Base-by-base conservation (phyloP, 2,113 vertebrate genomes). In the Ellobius talpinus region DNA sequence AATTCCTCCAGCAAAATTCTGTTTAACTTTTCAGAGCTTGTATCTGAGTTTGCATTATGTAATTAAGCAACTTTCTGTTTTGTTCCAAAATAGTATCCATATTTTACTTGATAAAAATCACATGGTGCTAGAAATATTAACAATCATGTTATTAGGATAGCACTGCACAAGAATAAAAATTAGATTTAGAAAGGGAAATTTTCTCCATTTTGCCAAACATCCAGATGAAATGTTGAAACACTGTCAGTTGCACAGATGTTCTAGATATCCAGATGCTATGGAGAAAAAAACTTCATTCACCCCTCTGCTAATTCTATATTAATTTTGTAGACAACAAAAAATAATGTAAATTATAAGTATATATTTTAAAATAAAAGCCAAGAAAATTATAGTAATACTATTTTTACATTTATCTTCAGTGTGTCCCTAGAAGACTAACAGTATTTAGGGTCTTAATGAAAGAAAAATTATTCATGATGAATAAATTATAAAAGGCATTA, bases 181-280 rank as follows among this genome's bases (percentile, higher is more conserved):
- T 82, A 94, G 73, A 84, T 93, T 96, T 92, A 94, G 72, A 96
- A 94, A 92, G 33, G n/a, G 55, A 97, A 87, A 87, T 85, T 95
- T 95, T 89, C 63, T 94, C 45, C 17, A 0, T 90, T 31, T 97
- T 87, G n/a, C 63, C 82, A 96, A 95, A 94, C n/a, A 97, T 92
- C 24, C 72, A 95, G 77, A 95, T 87, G 65, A 96, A 95, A 97
- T 52, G 21, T 63, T 94, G 72, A 86, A 97, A 97, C 63, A 93
- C 2, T 84, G 50, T 96, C 86, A 73, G 33, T 94, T 29, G 13
- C 89, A 47, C 92, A 97, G 96, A 95, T 97, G 90, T 95, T 97
- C 78, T 61, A 87, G 85, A 76, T 90, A 94, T 82, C 90, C 94
- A 97, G 97, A 95, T 96, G 91, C 90, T 92, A 89, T 29, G 2